These are phyloP conservation scores for Drosophila albomicans DNA, from an alignment of 1,140 invertebrate species.

Conservation along the genomic window DNA sequence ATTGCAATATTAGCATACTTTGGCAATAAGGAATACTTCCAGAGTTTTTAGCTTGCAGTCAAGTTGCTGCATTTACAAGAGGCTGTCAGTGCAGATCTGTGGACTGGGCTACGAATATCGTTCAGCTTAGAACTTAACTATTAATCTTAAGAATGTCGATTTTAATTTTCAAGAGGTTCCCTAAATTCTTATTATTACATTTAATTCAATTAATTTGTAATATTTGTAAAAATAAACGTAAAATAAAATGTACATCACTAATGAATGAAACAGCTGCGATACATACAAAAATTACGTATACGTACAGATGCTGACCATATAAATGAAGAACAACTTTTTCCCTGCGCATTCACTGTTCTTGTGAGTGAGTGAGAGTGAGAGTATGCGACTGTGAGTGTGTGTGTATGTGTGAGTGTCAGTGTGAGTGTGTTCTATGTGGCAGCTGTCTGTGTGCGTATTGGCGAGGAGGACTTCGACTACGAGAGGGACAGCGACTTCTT, in stretches of 20 bases:
- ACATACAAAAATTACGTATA: slow-evolving; percentile 13
- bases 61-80: too few species aligned
- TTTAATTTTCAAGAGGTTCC: too few species aligned
- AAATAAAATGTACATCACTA: too few species aligned
- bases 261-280: slow-evolving; percentile 32
- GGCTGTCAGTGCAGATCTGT: slow-evolving; percentile 40
- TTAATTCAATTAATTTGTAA: too few species aligned
- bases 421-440: slow-evolving; percentile 58
- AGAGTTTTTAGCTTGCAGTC: too few species aligned
- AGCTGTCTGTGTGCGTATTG: slow-evolving; percentile 81
- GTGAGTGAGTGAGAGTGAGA: slow-evolving; percentile 23
- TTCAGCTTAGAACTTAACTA: too few species aligned
- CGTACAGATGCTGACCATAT: slow-evolving; percentile 37
- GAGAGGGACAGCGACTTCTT: slow-evolving; percentile 28
- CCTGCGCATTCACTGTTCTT: slow-evolving; percentile 48
- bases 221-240: too few species aligned
- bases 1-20: too few species aligned
- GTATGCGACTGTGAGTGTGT: neutral
- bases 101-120: slow-evolving; percentile 11
- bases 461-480: slow-evolving; percentile 58
- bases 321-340: slow-evolving; percentile 74
- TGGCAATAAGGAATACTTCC: too few species aligned
- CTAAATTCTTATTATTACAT: too few species aligned
- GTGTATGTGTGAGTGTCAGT: neutral
- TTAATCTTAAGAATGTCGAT: too few species aligned